Percentiles rank a stretch among this genome's conserved stretches.
These are phyloP conservation scores for Odiellus spinosus DNA, from an alignment of 2,888 invertebrate genomes.

Conservation along the genomic window DNA sequence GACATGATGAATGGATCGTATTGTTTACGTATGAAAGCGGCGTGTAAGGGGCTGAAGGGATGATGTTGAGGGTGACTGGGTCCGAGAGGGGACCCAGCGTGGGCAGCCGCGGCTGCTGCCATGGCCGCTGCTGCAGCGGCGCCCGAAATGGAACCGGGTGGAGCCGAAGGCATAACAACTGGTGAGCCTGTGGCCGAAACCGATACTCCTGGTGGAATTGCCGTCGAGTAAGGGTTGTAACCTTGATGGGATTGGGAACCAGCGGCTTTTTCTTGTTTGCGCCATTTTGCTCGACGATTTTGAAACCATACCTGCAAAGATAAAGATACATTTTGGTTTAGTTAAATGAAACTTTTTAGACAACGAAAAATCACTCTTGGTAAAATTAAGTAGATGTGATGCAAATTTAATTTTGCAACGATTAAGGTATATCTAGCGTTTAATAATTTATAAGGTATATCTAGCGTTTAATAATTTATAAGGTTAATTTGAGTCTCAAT, in stretches of 20 bases:
- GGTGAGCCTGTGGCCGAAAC: neutral
- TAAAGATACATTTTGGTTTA: neutral
- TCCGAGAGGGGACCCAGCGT: neutral
- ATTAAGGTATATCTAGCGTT: too few relatives aligned
- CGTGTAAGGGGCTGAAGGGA: conserved; percentile 8
- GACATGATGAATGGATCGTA: neutral
- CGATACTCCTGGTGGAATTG: conserved; percentile 1
- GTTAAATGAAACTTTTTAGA: neutral
- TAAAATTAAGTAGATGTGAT: too few relatives aligned
- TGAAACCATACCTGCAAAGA: conserved; percentile 21
- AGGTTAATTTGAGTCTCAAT: too few relatives aligned
- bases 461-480: too few relatives aligned
- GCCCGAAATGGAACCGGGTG: conserved; percentile 9
- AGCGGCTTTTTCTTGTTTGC: conserved; percentile 24
- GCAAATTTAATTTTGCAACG: too few relatives aligned
- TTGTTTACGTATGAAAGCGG: neutral
- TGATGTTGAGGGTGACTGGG: conserved; percentile 5
- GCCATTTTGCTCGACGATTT: conserved; percentile 29
- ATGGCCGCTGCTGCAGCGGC: neutral
- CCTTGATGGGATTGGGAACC: conserved; percentile 16
- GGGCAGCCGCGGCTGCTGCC: neutral
- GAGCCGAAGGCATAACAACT: conserved; percentile 9
- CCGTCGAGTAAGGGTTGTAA: conserved; percentile 16
- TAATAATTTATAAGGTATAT: too few relatives aligned
- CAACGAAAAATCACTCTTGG: too few relatives aligned